Base-by-base conservation (phyloP, 1,140 invertebrate genomes). In the Venustaconcha ellipsiformis region DNA sequence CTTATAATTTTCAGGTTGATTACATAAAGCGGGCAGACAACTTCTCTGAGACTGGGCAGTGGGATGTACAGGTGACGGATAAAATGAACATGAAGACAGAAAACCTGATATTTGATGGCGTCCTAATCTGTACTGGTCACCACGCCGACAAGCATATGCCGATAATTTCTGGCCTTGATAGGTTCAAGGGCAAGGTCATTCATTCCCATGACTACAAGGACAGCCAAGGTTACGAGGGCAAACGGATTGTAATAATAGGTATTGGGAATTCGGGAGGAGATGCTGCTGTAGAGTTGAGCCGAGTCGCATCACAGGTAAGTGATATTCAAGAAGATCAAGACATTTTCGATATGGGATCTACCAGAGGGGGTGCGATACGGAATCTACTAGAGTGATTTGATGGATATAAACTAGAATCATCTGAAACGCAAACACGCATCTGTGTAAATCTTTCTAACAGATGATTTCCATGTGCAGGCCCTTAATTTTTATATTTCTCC, bases 181-280 rank as follows among this genome's bases (percentile, higher is more conserved):
- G 82, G 17, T 92, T 92, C 79, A 82, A 87, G 76, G 91, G 91
- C 14, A 76, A 84, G 67, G 84, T 91, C 14, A 78, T 92, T 14
- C 92, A 92, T 74, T 88, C 90, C 14, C 89, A 91, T 70, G 83
- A 89, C 14, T 92, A 92, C 80, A 85, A 87, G 58, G 65, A 74
- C 20, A 76, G 68, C 4, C 30, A 18, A 84, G 84, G 88, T 15
- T 91, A 85, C 73, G 86, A 90, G 69, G 88, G 88, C 62, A 91
- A 91, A 78, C 80, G 85, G 57, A 89, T 91, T 15, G 80, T 92
- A n/a, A 83, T 92, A 26, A 80, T 92, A 20, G 91, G 92, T 23
- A 88, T 92, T 56, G 91, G 91, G 14, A 92, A 92, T 78, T 92
- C 92, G 8, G 90, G 89, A 18, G 82, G 88, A 5, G 91, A 92